These are phyloP conservation scores for Pica pica DNA, from an alignment of 2,113 vertebrate genomes.

Conservation along the genomic window DNA sequence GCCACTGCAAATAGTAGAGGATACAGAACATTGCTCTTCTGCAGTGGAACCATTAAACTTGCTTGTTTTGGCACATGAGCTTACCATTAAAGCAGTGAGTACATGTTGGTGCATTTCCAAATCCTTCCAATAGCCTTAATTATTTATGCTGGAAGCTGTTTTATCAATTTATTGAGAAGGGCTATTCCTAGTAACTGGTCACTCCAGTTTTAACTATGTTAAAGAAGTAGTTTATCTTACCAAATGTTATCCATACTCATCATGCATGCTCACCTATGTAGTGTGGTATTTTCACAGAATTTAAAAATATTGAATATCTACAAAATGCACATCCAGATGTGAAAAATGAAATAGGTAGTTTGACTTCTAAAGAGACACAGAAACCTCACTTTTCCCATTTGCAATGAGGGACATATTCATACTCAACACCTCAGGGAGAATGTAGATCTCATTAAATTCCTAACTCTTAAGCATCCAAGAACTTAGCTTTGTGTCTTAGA, in stretches of 20 bases:
- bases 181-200: neutral
- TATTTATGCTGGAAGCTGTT: neutral
- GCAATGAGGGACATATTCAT: neutral
- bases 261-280: neutral
- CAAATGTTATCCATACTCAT: neutral
- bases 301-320: neutral
- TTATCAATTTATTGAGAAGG: neutral
- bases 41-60: conserved; percentile 46
- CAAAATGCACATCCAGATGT: neutral
- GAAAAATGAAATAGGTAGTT: neutral
- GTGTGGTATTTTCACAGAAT: neutral
- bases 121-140: neutral
- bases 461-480: neutral
- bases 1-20: conserved; percentile 14
- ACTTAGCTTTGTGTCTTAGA: neutral
- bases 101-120: neutral
- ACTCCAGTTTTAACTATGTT: neutral
- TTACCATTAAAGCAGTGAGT: conserved; percentile 73
- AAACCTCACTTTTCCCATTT: neutral
- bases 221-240: neutral
- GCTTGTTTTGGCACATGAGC: conserved; percentile 61
- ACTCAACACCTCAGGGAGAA: neutral
- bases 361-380: neutral
- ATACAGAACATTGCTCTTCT: conserved; percentile 33
- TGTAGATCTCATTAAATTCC: neutral